Base-by-base conservation (phyloP, 2,797 vertebrate species). In the Emydoidea blandingii region DNA sequence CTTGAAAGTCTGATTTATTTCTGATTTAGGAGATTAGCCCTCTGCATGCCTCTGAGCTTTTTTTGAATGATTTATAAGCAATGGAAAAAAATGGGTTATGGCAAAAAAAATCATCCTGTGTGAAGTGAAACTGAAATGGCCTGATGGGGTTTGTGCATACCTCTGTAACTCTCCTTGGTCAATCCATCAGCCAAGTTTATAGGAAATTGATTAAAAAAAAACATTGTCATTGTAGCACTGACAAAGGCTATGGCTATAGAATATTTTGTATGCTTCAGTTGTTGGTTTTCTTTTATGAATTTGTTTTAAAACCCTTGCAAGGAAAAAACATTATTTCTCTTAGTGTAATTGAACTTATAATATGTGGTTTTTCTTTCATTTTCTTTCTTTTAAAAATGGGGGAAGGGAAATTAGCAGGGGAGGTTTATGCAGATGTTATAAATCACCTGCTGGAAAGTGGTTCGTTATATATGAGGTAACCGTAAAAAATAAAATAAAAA, bases 11-110 rank as follows among this genome's bases (percentile, higher is more conserved):
- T 59, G 19, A 49, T 92, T 16, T 23, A 78, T 72, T 93, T 82
- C 81, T 96, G 84, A 68, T 97, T 52, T 44, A 76, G 31, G 37
- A 91, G 52, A 82, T 92, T 79, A 89, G 50, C 83, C 27, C 56
- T 92, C 56, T 47, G n/a, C 47, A 2, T 1, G 1, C 52, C 53
- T 95, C 14, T 87, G 54, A 50, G 54, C n/a, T 89, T 90, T 41
- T 78, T 81, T 44, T 52, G 41, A 9, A 4, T 87, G 91, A 88
- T 96, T 97, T 92, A 95, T 86, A 83, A 90, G 59, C 65, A 93
- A 92, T 94, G 81, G 31, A 83, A 44, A 97, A 96, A 68, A 88
- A 41, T 68, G 94, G 79, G 25, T 96, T 94, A 72, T 59, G 78
- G 47, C 25, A 80, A 76, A 91, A 91, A 80, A 21, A 62, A 56